Evolutionary conservation across 2,797 vertebrate species (phyloP), one percentile per base, ranked within the genome.

Genomic region (Acanthurus tractus): DNA sequence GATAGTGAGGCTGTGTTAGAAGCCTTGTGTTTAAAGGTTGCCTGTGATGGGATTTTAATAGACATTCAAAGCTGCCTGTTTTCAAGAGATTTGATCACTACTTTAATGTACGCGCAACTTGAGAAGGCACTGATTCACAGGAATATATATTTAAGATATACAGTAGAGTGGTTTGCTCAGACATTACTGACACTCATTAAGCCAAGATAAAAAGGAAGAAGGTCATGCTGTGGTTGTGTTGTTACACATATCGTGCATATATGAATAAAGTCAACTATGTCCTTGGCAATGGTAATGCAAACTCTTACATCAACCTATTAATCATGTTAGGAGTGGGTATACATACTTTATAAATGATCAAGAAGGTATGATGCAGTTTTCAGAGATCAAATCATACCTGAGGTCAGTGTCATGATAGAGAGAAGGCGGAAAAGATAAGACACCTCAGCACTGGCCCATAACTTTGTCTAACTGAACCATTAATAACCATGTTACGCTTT

Each of bases 401-500:
- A 70, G 44, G 40, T 77, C 34, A 52, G 34, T 46, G 34, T 73
- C 40, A 77, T 72, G 63, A 62, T 78, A 62, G 20, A 67, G 46
- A 18, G 29, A 70, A 59, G 2, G 18, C 10, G 70, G 52, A 72
- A 72, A 79, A 66, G 45, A 57, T 61, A 67, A 87, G 75, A 71
- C 66, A 57, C 67, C 55, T 46, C 56, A 45, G 34, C 38, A 40
- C 4, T 66, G 40, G 54, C 25, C 50, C 70, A 78, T 29, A 76
- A 76, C 49, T 70, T 66, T 73, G 36, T 53, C 75, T 20, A 75
- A 78, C 20, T 76, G 54, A 75, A 69, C 49, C n/a, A 54, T 74
- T 81, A 83, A 88, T 85, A 78, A 67, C 73, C 56, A 76, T 66
- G 55, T 52, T 59, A 55, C 40, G 44, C 54, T 0, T 0, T 0